Evolutionary conservation across 1,140 invertebrate genomes (phyloP).

Genomic region (Parapsyche elsis): DNA sequence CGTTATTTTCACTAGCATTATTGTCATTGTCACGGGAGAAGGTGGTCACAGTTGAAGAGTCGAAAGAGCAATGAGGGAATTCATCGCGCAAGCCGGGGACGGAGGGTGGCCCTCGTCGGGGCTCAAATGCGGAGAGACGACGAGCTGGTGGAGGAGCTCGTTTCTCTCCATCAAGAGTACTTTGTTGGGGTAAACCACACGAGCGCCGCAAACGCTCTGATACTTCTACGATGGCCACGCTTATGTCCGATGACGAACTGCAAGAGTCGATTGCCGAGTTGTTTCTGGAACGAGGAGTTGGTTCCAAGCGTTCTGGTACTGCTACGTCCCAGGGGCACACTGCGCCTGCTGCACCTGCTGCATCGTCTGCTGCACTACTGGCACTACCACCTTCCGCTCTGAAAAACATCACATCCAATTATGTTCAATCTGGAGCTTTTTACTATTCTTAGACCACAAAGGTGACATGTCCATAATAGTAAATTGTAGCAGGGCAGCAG

Average conservation of each 20-base stretch:
- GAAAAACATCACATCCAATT: conserved; percentile 56
- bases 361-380: conserved; percentile 59
- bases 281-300: conserved; percentile 58
- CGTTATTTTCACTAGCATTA: conserved; percentile 44
- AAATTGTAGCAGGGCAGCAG: too few relatives aligned
- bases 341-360: conserved; percentile 57
- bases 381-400: conserved; percentile 60
- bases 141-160: conserved; percentile 64
- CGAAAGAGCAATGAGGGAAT: conserved; percentile 51
- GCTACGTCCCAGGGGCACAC: conserved; percentile 57
- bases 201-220: conserved; percentile 70
- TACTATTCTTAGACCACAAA: too few relatives aligned
- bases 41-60: conserved; percentile 56
- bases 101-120: conserved; percentile 62
- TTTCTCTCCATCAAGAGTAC: conserved; percentile 70
- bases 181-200: conserved; percentile 70
- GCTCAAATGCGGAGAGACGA: conserved; percentile 65
- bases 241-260: conserved; percentile 79
- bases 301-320: conserved; percentile 57
- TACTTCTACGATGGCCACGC: conserved; percentile 70
- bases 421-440: too few relatives aligned
- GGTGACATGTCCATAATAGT: too few relatives aligned
- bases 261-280: conserved; percentile 65
- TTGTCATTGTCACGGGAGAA: conserved; percentile 61
- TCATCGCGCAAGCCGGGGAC: conserved; percentile 57